Conservation (phyloP, 2,113 vertebrate genomes). For the Triplophysa siluroides region DNA sequence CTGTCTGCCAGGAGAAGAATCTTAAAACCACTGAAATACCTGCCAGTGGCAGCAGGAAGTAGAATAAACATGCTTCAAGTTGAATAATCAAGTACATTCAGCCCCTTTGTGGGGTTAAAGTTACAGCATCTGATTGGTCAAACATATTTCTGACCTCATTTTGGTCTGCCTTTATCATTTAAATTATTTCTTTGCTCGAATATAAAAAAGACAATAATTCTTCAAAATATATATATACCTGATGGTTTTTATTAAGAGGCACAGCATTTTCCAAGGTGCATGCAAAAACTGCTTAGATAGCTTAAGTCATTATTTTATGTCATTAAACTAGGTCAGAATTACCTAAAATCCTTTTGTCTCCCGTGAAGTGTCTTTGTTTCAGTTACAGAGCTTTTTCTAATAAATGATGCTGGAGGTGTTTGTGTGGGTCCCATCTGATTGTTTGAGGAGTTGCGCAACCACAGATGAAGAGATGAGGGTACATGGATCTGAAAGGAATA, state of each 20-base stretch:
- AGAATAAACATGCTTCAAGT: neutral
- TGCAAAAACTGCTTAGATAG: neutral
- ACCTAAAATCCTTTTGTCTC: neutral
- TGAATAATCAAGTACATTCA: neutral
- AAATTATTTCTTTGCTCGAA: too few species aligned
- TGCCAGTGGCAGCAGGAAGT: too few species aligned
- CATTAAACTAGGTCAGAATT: slow-evolving; percentile 3
- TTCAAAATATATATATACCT: too few species aligned
- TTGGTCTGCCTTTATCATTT: neutral
- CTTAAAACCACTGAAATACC: neutral
- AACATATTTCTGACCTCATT: neutral
- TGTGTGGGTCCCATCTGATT: too few species aligned
- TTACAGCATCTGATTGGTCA: neutral
- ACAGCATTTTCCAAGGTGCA: neutral
- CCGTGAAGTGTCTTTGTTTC: neutral
- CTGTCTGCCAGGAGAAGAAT: neutral
- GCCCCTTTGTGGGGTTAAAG: neutral
- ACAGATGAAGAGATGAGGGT: too few species aligned
- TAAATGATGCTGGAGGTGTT: neutral
- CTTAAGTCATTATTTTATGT: neutral
- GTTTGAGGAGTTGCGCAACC: too few species aligned
- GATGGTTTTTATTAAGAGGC: neutral
- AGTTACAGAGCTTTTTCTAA: neutral
- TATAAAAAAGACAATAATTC: too few species aligned
- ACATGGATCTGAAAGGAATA: too few species aligned